phyloP scores from a whole-genome alignment of 2,113 vertebrate species.

The Peucedramus taeniatus region DNA sequence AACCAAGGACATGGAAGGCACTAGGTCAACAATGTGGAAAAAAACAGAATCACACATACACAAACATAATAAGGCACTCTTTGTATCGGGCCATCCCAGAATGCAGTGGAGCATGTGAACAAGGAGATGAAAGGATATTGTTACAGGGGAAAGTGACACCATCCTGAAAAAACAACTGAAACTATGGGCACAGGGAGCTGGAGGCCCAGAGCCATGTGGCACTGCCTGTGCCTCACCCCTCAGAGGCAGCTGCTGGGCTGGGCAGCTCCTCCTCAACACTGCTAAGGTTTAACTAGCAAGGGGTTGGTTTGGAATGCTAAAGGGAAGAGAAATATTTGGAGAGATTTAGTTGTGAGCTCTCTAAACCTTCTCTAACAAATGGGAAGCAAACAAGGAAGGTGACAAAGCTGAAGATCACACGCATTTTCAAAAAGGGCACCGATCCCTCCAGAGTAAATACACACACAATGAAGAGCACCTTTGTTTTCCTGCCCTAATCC shows the following conservation, averaged over 20 bases:
- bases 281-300: not conserved
- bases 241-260: not conserved
- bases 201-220: not conserved
- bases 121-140: constrained; percentile 73
- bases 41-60: constrained; percentile 66
- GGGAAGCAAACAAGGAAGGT: not conserved
- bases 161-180: constrained; percentile 45
- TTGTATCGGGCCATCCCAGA: constrained; percentile 64
- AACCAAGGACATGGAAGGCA: constrained; percentile 68
- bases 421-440: not conserved
- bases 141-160: constrained; percentile 61
- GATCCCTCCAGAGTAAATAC: not conserved
- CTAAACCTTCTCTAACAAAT: not conserved
- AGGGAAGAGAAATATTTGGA: not conserved
- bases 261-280: not conserved
- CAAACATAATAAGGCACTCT: constrained; percentile 70
- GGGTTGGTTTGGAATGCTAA: not conserved
- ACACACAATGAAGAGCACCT: not conserved
- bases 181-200: not conserved
- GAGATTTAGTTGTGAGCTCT: not conserved
- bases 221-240: not conserved
- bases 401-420: not conserved
- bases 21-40: constrained; percentile 60
- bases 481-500: not conserved
- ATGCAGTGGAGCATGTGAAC: constrained; percentile 53